Evolutionary conservation across 2,888 invertebrate genomes (phyloP).

Genomic region (Philereme vetulata): DNA sequence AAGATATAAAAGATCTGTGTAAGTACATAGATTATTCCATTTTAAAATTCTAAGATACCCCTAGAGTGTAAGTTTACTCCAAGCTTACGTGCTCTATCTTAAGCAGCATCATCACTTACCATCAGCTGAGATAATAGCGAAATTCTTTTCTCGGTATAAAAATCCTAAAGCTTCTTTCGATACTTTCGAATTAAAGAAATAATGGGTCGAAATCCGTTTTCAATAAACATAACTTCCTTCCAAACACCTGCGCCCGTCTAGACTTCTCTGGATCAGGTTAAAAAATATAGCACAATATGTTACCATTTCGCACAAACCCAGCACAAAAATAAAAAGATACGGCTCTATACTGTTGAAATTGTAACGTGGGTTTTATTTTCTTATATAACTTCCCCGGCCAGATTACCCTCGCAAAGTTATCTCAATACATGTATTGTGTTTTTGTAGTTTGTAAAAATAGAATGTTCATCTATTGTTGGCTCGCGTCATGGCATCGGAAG

Average conservation of each 20-base stretch:
- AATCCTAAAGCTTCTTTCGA: too few relatives aligned
- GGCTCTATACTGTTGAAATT: constrained; percentile 18
- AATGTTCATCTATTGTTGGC: constrained; percentile 54
- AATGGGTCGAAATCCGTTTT: constrained; percentile 6
- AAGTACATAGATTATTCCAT: background rate
- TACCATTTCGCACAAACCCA: constrained; percentile 19
- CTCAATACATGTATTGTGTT: constrained; percentile 32
- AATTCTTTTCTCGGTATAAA: constrained; percentile 9
- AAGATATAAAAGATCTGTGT: background rate
- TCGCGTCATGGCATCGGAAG: constrained; percentile 38
- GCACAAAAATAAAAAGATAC: constrained; percentile 9
- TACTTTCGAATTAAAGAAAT: background rate
- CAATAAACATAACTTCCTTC: constrained; percentile 13
- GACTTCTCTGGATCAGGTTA: constrained; percentile 9
- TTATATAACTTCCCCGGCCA: constrained; percentile 18
- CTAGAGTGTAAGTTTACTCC: constrained; percentile 4
- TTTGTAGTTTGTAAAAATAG: constrained; percentile 51
- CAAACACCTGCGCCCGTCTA: constrained; percentile 22
- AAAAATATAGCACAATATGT: constrained; percentile 21
- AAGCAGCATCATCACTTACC: constrained; percentile 20
- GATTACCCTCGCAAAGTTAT: constrained; percentile 28
- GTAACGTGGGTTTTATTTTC: constrained; percentile 18
- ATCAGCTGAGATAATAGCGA: constrained; percentile 14
- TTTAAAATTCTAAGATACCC: constrained; percentile 11
- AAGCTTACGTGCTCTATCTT: constrained; percentile 23